Evolutionary conservation across 2,113 vertebrate genomes (phyloP).

Genomic region (Todiramphus chloris): DNA sequence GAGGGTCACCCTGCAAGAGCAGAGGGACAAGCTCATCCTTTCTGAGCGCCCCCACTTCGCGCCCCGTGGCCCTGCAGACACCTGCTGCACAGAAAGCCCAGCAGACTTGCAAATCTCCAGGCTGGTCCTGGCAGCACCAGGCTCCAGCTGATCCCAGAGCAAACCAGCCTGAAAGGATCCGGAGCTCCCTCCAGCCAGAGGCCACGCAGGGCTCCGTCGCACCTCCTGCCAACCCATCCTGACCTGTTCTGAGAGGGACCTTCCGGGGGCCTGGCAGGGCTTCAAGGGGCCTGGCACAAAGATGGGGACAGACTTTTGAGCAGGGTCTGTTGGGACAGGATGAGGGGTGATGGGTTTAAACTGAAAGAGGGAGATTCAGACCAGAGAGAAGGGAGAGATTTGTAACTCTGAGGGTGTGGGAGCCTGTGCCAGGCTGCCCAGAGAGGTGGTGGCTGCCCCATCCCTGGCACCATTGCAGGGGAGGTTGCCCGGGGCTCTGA

Average conservation of each 20-base stretch:
- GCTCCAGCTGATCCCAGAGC: not conserved
- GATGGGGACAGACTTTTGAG: no score
- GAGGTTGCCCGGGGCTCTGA: not conserved
- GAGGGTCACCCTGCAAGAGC: not conserved
- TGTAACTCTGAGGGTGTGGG: no score
- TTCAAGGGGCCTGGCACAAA: no score
- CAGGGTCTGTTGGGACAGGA: no score
- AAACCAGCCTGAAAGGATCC: not conserved
- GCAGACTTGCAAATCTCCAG: not conserved
- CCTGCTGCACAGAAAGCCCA: not conserved
- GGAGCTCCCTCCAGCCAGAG: not conserved
- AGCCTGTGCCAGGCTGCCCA: no score
- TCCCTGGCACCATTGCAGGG: no score
- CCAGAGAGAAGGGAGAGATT: no score
- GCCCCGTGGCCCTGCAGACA: not conserved
- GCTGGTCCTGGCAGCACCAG: not conserved
- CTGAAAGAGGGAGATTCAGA: no score
- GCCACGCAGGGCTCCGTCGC: not conserved
- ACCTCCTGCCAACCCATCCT: not conserved
- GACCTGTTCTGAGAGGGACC: not conserved
- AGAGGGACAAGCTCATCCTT: not conserved
- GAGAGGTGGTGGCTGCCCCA: no score
- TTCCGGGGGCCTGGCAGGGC: no score
- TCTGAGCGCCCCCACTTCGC: accelerated
- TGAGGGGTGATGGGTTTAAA: no score